A percentile compares a stretch with the other conserved stretches of the same genome.
Conservation (phyloP, 2,888 invertebrate species). For the Mellilla xanthometata region DNA sequence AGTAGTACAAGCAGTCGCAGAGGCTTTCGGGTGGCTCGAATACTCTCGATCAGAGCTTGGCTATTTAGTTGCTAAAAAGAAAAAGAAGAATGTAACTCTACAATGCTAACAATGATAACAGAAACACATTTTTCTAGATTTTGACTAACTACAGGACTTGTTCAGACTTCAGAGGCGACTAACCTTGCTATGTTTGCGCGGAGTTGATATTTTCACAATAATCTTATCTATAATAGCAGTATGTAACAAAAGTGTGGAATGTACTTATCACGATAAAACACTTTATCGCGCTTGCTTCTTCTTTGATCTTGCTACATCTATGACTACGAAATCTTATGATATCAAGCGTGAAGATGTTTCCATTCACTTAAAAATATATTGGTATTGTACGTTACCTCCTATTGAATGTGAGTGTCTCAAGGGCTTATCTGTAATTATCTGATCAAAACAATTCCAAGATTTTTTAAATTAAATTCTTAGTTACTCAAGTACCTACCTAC, state of each 20-base stretch:
- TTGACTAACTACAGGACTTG: conserved; percentile 7
- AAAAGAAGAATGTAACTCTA: no score
- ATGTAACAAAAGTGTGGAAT: conserved; percentile 33
- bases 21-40: no score
- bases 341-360: conserved; percentile 32
- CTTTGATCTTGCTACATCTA: conserved; percentile 30
- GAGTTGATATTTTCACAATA: conserved; percentile 33
- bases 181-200: conserved; percentile 30
- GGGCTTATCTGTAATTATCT: no score
- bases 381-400: no score
- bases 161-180: conserved; percentile 17
- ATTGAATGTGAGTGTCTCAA: no score
- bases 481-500: no score
- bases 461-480: no score
- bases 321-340: conserved; percentile 27
- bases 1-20: no score
- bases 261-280: conserved; percentile 40
- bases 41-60: no score
- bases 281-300: conserved; percentile 46
- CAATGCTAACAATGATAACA: conserved; percentile 9
- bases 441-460: no score
- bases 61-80: no score
- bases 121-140: conserved; percentile 17
- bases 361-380: conserved; percentile 23
- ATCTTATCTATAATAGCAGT: conserved; percentile 35